Evolutionary conservation across 2,113 vertebrate species (phyloP).

Genomic region (Nothobranchius kuhntae): DNA sequence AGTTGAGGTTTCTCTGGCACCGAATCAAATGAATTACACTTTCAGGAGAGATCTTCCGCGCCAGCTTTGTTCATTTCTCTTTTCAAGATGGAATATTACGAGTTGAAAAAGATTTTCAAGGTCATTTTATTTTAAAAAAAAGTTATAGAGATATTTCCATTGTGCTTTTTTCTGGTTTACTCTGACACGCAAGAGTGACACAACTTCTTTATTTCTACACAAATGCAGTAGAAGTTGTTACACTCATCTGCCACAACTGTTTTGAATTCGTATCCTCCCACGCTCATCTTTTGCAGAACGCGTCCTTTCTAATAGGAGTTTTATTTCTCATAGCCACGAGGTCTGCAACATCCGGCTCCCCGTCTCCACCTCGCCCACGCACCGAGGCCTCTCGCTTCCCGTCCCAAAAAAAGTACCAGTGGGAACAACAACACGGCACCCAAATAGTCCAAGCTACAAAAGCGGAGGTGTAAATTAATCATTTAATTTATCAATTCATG

Average conservation of each 20-base stretch:
- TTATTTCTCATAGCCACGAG: constrained; percentile 31
- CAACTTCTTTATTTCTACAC: neutral
- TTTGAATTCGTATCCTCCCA: constrained; percentile 50
- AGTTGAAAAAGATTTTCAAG: constrained; percentile 22
- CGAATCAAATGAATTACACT: constrained; percentile 33
- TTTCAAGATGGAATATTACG: constrained; percentile 8
- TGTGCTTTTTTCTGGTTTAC: constrained; percentile 15
- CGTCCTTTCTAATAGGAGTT: constrained; percentile 39
- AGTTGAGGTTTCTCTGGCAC: constrained; percentile 44
- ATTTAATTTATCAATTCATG: constrained; percentile 65
- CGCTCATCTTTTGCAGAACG: constrained; percentile 55
- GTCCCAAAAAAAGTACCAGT: constrained; percentile 20
- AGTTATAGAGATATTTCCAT: constrained; percentile 5
- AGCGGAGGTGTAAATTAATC: constrained; percentile 63
- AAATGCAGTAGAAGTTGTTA: constrained; percentile 37
- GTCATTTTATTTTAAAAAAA: neutral
- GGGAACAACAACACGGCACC: constrained; percentile 42
- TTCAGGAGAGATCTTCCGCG: constrained; percentile 15
- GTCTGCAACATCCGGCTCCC: constrained; percentile 56
- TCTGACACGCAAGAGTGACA: constrained; percentile 17
- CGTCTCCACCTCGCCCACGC: constrained; percentile 32
- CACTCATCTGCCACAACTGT: constrained; percentile 45
- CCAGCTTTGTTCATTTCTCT: constrained; percentile 10
- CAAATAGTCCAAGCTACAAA: constrained; percentile 33
- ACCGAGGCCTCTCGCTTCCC: constrained; percentile 14